A percentile compares a stretch with the other conserved stretches of the same genome.
These are phyloP conservation scores for Nebria brevicollis DNA, from an alignment of 2,888 invertebrate genomes.

Conservation along the genomic window DNA sequence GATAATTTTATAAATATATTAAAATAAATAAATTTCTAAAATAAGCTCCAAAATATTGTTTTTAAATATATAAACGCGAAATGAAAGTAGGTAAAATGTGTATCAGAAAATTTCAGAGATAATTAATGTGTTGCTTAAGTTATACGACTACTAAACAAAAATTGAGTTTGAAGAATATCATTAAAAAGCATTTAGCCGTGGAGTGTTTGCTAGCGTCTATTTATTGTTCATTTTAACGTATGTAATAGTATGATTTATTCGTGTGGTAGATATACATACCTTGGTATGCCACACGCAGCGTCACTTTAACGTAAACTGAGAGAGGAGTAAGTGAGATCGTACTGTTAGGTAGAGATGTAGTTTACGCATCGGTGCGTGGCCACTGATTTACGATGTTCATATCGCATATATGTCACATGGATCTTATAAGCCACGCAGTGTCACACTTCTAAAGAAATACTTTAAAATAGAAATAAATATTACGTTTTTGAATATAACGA, in stretches of 20 bases:
- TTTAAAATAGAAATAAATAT: not conserved
- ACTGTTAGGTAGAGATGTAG: not conserved
- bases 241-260: slow-evolving; percentile 20
- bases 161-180: slow-evolving; percentile 41
- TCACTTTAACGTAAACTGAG: slow-evolving; percentile 9
- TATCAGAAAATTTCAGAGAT: not conserved
- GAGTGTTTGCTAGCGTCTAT: slow-evolving; percentile 18
- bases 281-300: slow-evolving; percentile 22
- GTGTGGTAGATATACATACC: not conserved
- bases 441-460: not conserved
- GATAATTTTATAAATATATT: too few species aligned
- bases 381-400: slow-evolving; percentile 7
- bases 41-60: too few species aligned
- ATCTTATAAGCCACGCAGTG: not conserved
- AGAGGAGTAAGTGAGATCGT: not conserved
- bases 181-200: slow-evolving; percentile 42
- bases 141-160: slow-evolving; percentile 20
- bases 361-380: slow-evolving; percentile 25
- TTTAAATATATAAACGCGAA: not conserved
- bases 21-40: too few species aligned
- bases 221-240: slow-evolving; percentile 9
- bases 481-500: not conserved
- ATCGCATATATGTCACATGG: slow-evolving; percentile 7
- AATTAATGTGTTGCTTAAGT: slow-evolving; percentile 21
- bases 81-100: not conserved